Evolutionary conservation across 2,113 vertebrate species (phyloP).

Genomic region (Ploceus nigricollis): DNA sequence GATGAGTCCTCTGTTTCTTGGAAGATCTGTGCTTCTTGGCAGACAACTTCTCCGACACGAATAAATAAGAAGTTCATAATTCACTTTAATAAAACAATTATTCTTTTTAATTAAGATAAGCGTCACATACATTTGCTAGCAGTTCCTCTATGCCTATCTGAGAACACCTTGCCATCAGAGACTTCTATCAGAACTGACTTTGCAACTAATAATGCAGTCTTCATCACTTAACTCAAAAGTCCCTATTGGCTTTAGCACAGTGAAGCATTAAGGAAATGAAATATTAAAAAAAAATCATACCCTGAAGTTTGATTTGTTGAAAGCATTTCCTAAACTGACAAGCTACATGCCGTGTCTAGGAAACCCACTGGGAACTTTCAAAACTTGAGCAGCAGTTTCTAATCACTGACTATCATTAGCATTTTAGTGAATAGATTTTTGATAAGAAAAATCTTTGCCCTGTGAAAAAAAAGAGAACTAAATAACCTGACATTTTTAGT

Average conservation of each 20-base stretch:
- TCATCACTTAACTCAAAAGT: constrained; percentile 70
- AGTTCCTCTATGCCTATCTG: constrained; percentile 19
- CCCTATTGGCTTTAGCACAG: constrained; percentile 70
- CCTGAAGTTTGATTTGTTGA: constrained; percentile 76
- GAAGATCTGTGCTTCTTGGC: not conserved
- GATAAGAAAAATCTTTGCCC: constrained; percentile 74
- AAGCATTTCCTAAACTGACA: constrained; percentile 75
- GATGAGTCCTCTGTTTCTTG: not conserved
- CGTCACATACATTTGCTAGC: not conserved
- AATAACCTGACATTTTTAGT: constrained; percentile 30
- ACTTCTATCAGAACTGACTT: constrained; percentile 62
- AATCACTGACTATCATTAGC: constrained; percentile 80
- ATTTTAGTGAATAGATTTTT: constrained; percentile 76
- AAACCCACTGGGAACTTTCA: constrained; percentile 77
- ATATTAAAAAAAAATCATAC: constrained; percentile 37
- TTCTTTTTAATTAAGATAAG: constrained; percentile 59
- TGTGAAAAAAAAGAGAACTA: constrained; percentile 29
- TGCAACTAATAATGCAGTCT: constrained; percentile 67
- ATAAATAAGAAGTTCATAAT: not conserved
- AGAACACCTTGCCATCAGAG: constrained; percentile 58
- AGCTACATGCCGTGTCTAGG: constrained; percentile 72
- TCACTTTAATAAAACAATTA: constrained; percentile 36
- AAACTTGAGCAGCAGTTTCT: constrained; percentile 77
- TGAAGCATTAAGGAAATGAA: constrained; percentile 78
- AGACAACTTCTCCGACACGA: not conserved